Base-by-base conservation (phyloP, 2,113 vertebrate genomes). In the Cariama cristata region DNA sequence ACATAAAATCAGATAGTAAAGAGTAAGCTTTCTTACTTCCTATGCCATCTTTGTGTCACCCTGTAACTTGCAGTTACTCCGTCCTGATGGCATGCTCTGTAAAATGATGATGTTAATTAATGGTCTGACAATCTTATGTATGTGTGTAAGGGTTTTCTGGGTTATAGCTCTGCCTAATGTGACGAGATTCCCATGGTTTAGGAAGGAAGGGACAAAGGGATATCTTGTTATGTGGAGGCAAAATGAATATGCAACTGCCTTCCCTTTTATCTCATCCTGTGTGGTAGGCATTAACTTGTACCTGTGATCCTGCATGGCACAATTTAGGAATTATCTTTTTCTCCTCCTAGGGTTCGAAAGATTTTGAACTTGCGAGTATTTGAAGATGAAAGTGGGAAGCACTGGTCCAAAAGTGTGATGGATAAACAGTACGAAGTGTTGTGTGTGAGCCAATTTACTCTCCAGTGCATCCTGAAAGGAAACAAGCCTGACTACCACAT, bases 401-500 rank as follows among this genome's bases (percentile, higher is more conserved):
- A 99, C 32, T 99, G 99, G 99, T 98, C 98, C 52, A 99, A 98
- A 88, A 99, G 99, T 1, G 99, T 99, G 60, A 99, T 99, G 99
- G 99, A 99, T 86, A 98, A 98, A 47, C 98, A 99, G 95, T 99
- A 99, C 0, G 99, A 99, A 97, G 99, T 99, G 60, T 95, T 99
- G 62, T 99, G 99, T 72, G 98, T 99, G 94, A 99, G 99, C 96
- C 99, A 99, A 77, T 99, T 99, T 94, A 99, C 99, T 22, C 98
- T 99, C 45, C 99, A 99, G 96, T 99, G 99, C 69, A 97, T 99
- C 63, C 98, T 99, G 75, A 99, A 99, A 95, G 99, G 99, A 52
- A 99, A 99, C 98, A 99, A 99, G 96, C 99, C 99, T 0, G 99
- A 99, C 97, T 99, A 99, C 96, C 99, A 99, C 96, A 94, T 98